phyloP scores from a whole-genome alignment of 2,797 vertebrate species.

The Karalla daura region DNA sequence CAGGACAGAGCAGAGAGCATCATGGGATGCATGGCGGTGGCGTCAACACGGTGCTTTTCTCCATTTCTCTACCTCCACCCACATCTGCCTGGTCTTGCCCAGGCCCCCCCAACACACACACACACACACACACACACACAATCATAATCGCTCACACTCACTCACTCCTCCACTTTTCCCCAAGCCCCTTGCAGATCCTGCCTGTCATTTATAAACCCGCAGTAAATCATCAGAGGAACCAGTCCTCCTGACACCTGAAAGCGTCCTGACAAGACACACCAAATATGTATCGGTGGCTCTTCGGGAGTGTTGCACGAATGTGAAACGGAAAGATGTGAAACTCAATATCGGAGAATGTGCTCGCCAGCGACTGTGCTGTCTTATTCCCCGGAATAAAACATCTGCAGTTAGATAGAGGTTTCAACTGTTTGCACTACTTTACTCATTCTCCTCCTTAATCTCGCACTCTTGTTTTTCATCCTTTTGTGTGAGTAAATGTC shows the following conservation, averaged over 20 bases:
- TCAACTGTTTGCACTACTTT: background rate
- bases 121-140: background rate
- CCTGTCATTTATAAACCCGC: slow-evolving; percentile 46
- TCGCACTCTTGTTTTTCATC: slow-evolving; percentile 30
- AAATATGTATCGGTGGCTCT: slow-evolving; percentile 42
- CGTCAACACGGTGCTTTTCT: slow-evolving; percentile 24
- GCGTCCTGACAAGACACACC: slow-evolving; percentile 48
- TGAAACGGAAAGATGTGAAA: slow-evolving; percentile 64
- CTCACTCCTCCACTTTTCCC: slow-evolving; percentile 1
- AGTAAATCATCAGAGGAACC: slow-evolving; percentile 58
- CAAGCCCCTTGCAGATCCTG: slow-evolving; percentile 38
- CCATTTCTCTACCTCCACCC: slow-evolving; percentile 24
- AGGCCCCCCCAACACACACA: background rate
- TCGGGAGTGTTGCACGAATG: slow-evolving; percentile 37
- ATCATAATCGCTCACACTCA: too few species aligned
- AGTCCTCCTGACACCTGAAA: slow-evolving; percentile 55
- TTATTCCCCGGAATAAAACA: slow-evolving; percentile 39
- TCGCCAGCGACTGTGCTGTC: slow-evolving; percentile 24
- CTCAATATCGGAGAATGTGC: slow-evolving; percentile 48
- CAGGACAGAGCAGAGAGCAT: slow-evolving; percentile 6
- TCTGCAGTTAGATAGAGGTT: slow-evolving; percentile 15
- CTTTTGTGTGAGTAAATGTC: slow-evolving; percentile 37
- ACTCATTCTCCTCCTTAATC: slow-evolving; percentile 15
- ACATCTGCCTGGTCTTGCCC: slow-evolving; percentile 60
- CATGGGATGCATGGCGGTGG: background rate